These are phyloP conservation scores for Cactoblastis cactorum DNA, from an alignment of 2,888 invertebrate species.

Conservation along the genomic window DNA sequence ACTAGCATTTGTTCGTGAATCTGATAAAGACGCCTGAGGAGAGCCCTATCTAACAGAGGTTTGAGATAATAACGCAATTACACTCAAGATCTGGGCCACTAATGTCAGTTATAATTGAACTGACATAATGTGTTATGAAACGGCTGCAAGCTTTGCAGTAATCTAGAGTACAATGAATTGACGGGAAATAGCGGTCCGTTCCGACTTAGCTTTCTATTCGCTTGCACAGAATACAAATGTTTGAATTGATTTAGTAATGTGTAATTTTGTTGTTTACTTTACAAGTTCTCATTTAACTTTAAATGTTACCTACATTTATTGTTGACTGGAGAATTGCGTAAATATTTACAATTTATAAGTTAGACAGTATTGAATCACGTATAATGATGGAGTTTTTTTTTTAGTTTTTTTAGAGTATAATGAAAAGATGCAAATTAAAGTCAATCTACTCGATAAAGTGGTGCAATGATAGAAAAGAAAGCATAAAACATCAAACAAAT, in stretches of 20 bases:
- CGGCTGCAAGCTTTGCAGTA: slow-evolving; percentile 11
- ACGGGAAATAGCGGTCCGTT: background rate
- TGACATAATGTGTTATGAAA: slow-evolving; percentile 22
- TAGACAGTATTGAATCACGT: no score
- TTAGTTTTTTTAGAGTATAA: no score
- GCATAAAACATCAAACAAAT: no score
- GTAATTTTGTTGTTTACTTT: background rate
- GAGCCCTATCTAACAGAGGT: background rate
- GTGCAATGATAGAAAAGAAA: no score
- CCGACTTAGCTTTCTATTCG: slow-evolving; percentile 11
- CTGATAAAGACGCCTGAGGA: background rate
- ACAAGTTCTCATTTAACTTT: no score
- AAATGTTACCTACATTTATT: background rate
- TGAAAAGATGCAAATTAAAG: no score
- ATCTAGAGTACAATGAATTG: slow-evolving; percentile 5
- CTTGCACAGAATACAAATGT: slow-evolving; percentile 4
- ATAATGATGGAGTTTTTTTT: no score
- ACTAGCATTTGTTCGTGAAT: no score
- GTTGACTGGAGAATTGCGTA: background rate
- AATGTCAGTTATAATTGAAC: slow-evolving; percentile 9
- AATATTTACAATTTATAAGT: background rate
- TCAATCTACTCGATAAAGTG: no score
- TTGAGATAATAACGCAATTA: background rate
- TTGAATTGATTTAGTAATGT: background rate
- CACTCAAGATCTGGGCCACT: slow-evolving; percentile 10